phyloP scores from a whole-genome alignment of 2,888 invertebrate species.

The Xylocampa areola region DNA sequence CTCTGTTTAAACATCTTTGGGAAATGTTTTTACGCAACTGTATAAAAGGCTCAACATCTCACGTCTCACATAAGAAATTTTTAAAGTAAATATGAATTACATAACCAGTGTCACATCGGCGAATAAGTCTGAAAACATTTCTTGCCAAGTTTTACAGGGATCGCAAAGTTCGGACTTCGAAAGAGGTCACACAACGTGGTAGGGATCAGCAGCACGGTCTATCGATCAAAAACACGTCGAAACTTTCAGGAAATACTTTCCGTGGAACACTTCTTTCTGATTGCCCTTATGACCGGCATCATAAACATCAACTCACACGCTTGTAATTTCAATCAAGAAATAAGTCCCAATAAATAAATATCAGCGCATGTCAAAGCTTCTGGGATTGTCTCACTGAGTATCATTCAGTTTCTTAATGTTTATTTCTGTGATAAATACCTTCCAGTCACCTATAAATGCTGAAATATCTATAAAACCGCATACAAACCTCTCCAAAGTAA shows the following conservation, averaged over 20 bases:
- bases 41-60: conserved; percentile 44
- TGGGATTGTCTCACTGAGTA: too few species aligned
- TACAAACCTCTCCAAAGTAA: conserved; percentile 15
- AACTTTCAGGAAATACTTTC: conserved; percentile 2
- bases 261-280: conserved; percentile 10
- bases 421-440: too few species aligned
- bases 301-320: not conserved
- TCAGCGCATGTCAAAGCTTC: too few species aligned
- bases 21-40: conserved; percentile 48
- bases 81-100: conserved; percentile 6
- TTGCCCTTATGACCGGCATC: conserved; percentile 6
- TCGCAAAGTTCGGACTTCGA: conserved; percentile 23
- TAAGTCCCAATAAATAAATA: too few species aligned
- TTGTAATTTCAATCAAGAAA: too few species aligned
- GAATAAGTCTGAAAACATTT: conserved; percentile 3
- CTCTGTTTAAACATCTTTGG: conserved; percentile 31
- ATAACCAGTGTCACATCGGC: conserved; percentile 7
- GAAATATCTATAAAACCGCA: not conserved
- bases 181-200: conserved; percentile 7
- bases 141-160: conserved; percentile 5
- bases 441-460: too few species aligned
- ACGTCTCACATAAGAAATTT: conserved; percentile 16
- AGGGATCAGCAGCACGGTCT: conserved; percentile 17
- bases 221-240: conserved; percentile 28
- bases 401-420: too few species aligned